phyloP scores from a whole-genome alignment of 2,797 vertebrate species.

The Rhinoraja longicauda region DNA sequence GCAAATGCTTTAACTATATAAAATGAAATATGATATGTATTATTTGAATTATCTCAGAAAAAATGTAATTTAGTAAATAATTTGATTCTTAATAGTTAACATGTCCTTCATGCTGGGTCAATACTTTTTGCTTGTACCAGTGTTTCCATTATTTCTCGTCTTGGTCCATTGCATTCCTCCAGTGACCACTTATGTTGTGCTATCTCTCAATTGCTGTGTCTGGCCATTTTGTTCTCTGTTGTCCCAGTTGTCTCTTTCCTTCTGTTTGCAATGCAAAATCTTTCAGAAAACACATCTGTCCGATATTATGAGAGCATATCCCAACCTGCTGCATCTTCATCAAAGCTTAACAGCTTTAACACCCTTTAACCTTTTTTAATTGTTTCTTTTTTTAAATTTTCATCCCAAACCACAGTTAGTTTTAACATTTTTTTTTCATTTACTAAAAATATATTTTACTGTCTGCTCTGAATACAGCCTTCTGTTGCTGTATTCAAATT shows the following conservation, averaged over 20 bases:
- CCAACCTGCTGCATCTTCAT: not conserved
- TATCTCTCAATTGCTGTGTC: not conserved
- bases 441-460: not conserved
- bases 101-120: conserved; percentile 20
- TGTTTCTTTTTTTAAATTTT: not conserved
- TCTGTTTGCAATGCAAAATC: not conserved
- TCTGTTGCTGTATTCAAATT: not conserved
- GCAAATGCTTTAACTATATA: not conserved
- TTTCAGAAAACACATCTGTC: conserved; percentile 25
- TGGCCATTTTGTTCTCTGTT: conserved; percentile 30
- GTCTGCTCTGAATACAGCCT: not conserved
- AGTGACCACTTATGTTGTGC: conserved; percentile 14
- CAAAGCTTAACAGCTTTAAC: not conserved
- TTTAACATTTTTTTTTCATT: not conserved
- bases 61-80: not conserved
- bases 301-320: not conserved
- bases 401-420: not conserved
- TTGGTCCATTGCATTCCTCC: conserved; percentile 23
- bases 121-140: not conserved
- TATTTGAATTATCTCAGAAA: not conserved
- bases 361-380: conserved; percentile 1
- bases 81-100: not conserved
- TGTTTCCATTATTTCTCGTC: conserved; percentile 19
- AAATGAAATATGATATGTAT: not conserved
- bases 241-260: conserved; percentile 24